Evolutionary conservation across 2,797 vertebrate genomes (phyloP).

Genomic region (Linurgus olivaceus): DNA sequence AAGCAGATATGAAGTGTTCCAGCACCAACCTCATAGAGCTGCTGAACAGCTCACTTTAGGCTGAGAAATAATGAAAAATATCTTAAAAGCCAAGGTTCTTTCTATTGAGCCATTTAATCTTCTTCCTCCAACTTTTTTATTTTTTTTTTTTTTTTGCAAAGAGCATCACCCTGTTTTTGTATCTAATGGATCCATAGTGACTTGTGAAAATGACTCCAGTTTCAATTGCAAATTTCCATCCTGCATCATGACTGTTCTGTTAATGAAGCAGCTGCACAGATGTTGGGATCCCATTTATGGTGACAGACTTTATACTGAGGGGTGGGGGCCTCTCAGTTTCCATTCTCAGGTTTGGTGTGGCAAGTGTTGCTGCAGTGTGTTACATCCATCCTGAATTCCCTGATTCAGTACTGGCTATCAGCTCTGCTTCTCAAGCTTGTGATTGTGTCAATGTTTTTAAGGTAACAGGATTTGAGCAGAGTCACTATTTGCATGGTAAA

Average conservation of each 20-base stretch:
- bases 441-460: background rate
- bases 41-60: background rate
- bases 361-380: background rate
- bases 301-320: background rate
- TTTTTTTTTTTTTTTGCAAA: background rate
- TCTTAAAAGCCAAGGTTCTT: background rate
- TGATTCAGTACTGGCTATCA: background rate
- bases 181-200: background rate
- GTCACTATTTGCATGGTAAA: background rate
- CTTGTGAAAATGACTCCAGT: background rate
- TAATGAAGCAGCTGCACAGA: background rate
- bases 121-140: background rate
- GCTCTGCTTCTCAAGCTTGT: background rate
- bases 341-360: background rate
- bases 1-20: background rate
- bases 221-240: background rate
- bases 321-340: background rate
- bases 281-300: background rate
- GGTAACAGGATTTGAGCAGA: background rate
- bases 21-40: background rate
- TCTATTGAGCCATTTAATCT: background rate
- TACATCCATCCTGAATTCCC: background rate
- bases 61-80: background rate
- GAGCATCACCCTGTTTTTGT: background rate
- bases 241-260: fast-evolving